Evolutionary conservation across 1,140 invertebrate species (phyloP).

Genomic region (Nasonia giraulti): DNA sequence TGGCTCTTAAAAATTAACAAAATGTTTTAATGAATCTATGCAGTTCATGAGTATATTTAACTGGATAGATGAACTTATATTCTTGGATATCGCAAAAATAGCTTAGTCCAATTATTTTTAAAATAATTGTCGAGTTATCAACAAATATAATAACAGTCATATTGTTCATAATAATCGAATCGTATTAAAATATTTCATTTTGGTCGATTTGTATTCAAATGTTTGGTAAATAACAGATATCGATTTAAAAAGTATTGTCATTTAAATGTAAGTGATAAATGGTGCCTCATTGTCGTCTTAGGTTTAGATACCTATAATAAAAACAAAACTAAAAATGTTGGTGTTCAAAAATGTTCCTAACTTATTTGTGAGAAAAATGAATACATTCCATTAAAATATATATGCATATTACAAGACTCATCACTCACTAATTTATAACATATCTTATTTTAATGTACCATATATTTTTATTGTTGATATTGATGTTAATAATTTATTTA

Average conservation of each 20-base stretch:
- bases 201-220: not conserved
- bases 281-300: constrained; percentile 34
- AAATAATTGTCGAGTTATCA: not conserved
- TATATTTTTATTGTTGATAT: constrained; percentile 25
- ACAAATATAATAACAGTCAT: not conserved
- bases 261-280: constrained; percentile 32
- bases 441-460: not conserved
- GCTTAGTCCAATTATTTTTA: too few relatives aligned
- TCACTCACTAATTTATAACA: not conserved
- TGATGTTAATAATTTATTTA: constrained; percentile 41
- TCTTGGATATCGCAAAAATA: too few relatives aligned
- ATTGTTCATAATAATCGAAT: not conserved
- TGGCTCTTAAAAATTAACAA: too few relatives aligned
- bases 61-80: too few relatives aligned
- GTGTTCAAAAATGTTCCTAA: constrained; percentile 32
- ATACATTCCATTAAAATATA: constrained; percentile 13
- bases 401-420: not conserved
- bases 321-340: constrained; percentile 17
- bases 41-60: too few relatives aligned
- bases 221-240: not conserved
- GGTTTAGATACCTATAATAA: constrained; percentile 3
- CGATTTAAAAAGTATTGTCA: not conserved
- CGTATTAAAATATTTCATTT: not conserved
- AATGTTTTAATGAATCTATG: too few relatives aligned
- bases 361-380: constrained; percentile 13